These are phyloP conservation scores for Drosophila trapezifrons DNA, from an alignment of 1,140 invertebrate genomes.

Conservation along the genomic window DNA sequence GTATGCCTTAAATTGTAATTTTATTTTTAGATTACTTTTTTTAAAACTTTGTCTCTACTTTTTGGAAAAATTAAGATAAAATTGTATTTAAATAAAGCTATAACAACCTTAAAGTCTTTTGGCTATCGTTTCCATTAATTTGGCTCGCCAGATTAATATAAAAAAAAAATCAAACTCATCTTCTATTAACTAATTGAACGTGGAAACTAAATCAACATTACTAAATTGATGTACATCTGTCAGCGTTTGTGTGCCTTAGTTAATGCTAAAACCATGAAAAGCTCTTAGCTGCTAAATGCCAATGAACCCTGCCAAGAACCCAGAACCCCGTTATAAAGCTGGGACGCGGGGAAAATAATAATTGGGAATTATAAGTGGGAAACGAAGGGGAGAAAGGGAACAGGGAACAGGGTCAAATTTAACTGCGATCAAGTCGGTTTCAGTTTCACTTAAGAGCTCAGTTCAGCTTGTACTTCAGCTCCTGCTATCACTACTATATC, in stretches of 20 bases:
- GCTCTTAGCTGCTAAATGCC: conserved; percentile 40
- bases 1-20: too few species aligned
- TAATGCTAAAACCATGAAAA: conserved; percentile 40
- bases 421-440: conserved; percentile 7
- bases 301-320: conserved; percentile 30
- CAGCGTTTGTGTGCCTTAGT: conserved; percentile 52
- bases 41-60: too few species aligned
- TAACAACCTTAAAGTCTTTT: neutral
- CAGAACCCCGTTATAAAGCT: conserved; percentile 11
- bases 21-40: too few species aligned
- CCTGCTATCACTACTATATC: conserved; percentile 28
- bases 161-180: conserved; percentile 11
- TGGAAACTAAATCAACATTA: conserved; percentile 38
- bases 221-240: conserved; percentile 51
- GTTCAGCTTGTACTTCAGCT: conserved; percentile 11
- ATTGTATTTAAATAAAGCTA: neutral
- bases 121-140: conserved; percentile 19
- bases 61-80: neutral
- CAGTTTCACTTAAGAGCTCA: conserved; percentile 23
- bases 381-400: neutral
- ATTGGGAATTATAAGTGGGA: neutral
- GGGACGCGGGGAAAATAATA: neutral
- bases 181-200: conserved; percentile 29
- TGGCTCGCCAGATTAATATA: conserved; percentile 23
- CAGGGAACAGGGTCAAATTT: neutral